A percentile compares a stretch with the other conserved stretches of the same genome.
These are phyloP conservation scores for Zalophus californianus DNA, from an alignment of 2,797 vertebrate species.

Conservation along the genomic window DNA sequence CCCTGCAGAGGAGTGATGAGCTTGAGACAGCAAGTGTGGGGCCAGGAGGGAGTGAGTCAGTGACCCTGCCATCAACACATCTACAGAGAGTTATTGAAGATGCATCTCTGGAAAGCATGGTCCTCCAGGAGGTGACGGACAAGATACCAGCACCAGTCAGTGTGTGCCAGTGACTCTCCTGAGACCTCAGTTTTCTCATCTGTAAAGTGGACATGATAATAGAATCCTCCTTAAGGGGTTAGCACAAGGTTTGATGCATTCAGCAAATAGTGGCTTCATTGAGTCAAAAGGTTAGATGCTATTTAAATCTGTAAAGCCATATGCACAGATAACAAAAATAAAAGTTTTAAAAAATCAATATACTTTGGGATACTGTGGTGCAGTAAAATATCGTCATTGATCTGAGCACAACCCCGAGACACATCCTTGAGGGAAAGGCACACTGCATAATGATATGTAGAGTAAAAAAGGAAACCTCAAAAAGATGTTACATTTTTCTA, in stretches of 20 bases:
- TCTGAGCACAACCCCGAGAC: not conserved
- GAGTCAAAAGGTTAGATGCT: not conserved
- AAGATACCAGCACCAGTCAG: not conserved
- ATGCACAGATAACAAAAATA: not conserved
- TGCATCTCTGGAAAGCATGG: not conserved
- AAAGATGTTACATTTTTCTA: not conserved
- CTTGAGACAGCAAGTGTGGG: not conserved
- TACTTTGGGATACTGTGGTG: not conserved
- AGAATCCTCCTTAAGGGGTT: not conserved
- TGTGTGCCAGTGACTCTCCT: not conserved
- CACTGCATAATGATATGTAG: rapidly evolving
- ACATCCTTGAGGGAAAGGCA: not conserved
- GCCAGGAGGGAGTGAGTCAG: not conserved
- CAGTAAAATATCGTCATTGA: not conserved
- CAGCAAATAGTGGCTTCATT: not conserved
- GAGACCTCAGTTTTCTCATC: not conserved
- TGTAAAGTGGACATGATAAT: not conserved
- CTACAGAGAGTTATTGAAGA: not conserved
- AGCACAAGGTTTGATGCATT: not conserved
- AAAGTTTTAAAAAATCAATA: not conserved
- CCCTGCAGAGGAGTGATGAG: not conserved
- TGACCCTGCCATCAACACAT: not conserved
- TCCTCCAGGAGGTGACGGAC: not conserved
- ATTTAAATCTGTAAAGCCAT: not conserved
- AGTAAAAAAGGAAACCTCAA: not conserved